Percentiles rank a stretch among this genome's conserved stretches.
phyloP scores from a whole-genome alignment of 2,113 vertebrate species.

The Acanthisitta chloris region DNA sequence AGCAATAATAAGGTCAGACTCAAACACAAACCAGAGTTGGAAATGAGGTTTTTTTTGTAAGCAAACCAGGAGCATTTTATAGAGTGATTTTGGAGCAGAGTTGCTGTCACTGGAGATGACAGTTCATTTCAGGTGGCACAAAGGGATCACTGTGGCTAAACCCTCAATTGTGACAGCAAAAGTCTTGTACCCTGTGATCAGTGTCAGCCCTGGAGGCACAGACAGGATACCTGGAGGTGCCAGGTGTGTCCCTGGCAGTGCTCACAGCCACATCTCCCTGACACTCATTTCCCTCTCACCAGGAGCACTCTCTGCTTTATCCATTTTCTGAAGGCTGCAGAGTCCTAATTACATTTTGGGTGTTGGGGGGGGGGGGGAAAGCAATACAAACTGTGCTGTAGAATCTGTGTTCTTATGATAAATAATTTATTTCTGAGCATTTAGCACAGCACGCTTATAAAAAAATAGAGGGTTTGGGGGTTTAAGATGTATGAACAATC shows the following conservation, averaged over 20 bases:
- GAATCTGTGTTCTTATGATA: not conserved
- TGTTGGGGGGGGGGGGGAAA: not conserved
- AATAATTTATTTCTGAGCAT: not conserved
- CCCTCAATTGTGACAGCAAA: too few species aligned
- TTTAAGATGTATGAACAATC: not conserved
- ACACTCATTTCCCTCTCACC: not conserved
- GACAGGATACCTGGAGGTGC: not conserved
- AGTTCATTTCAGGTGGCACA: not conserved
- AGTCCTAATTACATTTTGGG: not conserved
- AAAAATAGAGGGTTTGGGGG: not conserved
- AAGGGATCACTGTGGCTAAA: not conserved
- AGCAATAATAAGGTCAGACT: constrained; percentile 31
- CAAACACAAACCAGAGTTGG: not conserved
- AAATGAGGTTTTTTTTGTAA: not conserved
- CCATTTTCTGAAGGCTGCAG: not conserved
- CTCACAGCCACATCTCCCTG: not conserved
- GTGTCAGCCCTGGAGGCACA: not conserved
- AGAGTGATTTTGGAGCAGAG: not conserved
- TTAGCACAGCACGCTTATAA: not conserved
- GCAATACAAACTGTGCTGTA: constrained; percentile 9
- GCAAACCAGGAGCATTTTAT: not conserved
- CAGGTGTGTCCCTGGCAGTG: not conserved
- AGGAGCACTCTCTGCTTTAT: not conserved
- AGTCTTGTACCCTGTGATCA: not conserved
- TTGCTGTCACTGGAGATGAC: not conserved